Base-by-base conservation (phyloP, 1,140 invertebrate genomes). In the Drosophila ironensis region DNA sequence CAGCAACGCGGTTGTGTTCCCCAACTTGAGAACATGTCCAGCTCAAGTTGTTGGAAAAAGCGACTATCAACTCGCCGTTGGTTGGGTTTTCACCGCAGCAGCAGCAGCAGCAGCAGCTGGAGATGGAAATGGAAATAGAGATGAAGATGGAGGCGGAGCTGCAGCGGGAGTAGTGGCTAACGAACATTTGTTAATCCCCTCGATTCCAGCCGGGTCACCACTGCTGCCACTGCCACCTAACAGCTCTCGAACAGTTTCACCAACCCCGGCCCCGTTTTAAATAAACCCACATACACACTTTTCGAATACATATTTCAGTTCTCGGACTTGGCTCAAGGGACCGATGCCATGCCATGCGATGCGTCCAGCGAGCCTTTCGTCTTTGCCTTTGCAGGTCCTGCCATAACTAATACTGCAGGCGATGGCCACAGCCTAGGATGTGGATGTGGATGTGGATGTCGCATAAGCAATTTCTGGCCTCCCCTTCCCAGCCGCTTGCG, bases 401-500 rank as follows among this genome's bases (percentile, higher is more conserved):
- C 76, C 71, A 69, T 72, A 81, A 70, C 71, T 78, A 68, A 78
- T 75, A 72, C 75, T 71, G 60, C 70, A 86, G 72, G 73, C 57
- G 57, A 70, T 46, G 59, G 56, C 51, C n/a, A 37, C 24, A 64
- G 50, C 33, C 28, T 27, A 25, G 52, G 30, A 35, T 59, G 57
- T 45, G 38, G 57, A 61, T 67, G 56, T 56, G 68, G 63, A 72
- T 76, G 72, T 77, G 71, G 76, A 88, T 72, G 87, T 88, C 87
- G 87, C 77, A 88, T 88, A 87, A 88, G 81, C 73, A 78, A 82
- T 87, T 87, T 72, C 76, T 72, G 69, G 63, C 71, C 63, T 66
- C 60, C 47, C 14, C 51, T 12, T 8, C n/a, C 5, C 6, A 6
- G 2, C 33, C 20, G 7, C 45, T 33, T n/a, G n/a, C 24, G 38